phyloP scores from a whole-genome alignment of 1,140 invertebrate genomes.

The Lutraria rhynchaena region DNA sequence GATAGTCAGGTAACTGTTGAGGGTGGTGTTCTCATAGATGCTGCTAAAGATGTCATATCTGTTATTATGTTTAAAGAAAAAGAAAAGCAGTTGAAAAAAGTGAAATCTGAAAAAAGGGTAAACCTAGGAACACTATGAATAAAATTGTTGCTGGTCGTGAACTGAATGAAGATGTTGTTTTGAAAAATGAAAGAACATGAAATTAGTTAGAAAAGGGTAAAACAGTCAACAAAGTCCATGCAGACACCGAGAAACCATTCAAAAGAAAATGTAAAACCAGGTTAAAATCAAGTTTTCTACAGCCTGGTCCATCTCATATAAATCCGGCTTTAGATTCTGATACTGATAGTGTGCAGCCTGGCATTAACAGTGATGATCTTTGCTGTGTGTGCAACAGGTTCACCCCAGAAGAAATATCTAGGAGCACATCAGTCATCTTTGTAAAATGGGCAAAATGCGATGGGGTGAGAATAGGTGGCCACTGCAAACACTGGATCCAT shows the following conservation, averaged over 20 bases:
- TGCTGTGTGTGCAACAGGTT: slow-evolving; percentile 12
- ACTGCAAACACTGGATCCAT: no score
- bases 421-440: no score
- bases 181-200: slow-evolving; percentile 17
- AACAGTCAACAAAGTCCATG: not conserved
- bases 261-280: not conserved
- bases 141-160: no score
- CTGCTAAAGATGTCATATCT: not conserved
- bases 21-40: not conserved
- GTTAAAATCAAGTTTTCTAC: not conserved
- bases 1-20: not conserved
- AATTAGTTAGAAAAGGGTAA: not conserved
- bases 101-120: not conserved
- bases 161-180: no score
- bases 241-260: not conserved
- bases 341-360: not conserved
- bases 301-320: no score
- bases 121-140: not conserved
- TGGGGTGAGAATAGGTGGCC: not conserved
- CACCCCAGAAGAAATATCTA: no score
- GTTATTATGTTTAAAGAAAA: not conserved
- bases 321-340: not conserved
- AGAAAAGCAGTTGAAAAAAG: not conserved
- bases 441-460: slow-evolving; percentile 8
- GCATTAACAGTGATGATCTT: not conserved